Evolutionary conservation across 2,113 vertebrate species (phyloP).

Genomic region (Aegotheles bennettii): DNA sequence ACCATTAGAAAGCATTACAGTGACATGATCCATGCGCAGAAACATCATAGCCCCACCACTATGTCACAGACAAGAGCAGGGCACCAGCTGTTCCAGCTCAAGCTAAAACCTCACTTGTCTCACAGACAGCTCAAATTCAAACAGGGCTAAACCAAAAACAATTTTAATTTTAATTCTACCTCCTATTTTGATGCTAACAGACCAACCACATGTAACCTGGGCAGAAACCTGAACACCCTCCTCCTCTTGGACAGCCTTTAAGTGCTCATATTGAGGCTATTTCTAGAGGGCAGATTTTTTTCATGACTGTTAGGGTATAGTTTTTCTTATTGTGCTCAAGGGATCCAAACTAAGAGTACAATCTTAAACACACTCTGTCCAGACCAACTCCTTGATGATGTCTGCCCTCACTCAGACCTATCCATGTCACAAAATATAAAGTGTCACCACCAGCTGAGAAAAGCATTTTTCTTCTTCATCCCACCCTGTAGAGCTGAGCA

Average conservation of each 20-base stretch:
- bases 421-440: not conserved
- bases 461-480: not conserved
- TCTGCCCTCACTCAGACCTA: not conserved
- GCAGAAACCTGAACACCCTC: not conserved
- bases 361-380: not conserved
- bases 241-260: not conserved
- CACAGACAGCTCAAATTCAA: not conserved
- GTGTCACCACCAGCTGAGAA: not conserved
- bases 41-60: not conserved
- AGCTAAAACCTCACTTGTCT: not conserved
- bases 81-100: not conserved
- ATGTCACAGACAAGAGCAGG: not conserved
- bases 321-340: not conserved
- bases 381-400: not conserved
- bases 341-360: not conserved
- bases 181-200: not conserved
- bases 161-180: not conserved
- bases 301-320: not conserved
- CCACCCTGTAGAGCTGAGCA: not conserved
- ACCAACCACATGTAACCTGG: accelerated
- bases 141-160: not conserved
- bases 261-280: not conserved
- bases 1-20: conserved; percentile 16
- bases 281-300: not conserved
- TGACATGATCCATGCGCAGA: not conserved